A percentile compares a stretch with the other conserved stretches of the same genome.
Conservation (phyloP, 2,113 vertebrate species). For the Carlito syrichta region DNA sequence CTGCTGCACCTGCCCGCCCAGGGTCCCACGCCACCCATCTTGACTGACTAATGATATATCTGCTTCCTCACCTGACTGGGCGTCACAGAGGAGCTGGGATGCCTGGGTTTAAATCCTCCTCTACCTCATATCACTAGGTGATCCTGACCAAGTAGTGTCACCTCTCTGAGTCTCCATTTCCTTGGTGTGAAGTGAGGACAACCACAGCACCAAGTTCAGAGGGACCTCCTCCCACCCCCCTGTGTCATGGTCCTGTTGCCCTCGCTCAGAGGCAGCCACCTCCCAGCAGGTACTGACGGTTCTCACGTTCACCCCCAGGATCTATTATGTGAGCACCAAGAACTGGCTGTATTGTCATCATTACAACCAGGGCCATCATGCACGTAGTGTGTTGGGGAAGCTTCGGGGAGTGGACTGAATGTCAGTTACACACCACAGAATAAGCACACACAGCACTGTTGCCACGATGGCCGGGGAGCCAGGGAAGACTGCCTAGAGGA, state of each 20-base stretch:
- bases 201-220: not conserved
- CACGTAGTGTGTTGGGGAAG: not conserved
- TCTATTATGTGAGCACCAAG: too few relatives aligned
- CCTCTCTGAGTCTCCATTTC: not conserved
- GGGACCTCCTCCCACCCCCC: too few relatives aligned
- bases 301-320: not conserved
- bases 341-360: too few relatives aligned
- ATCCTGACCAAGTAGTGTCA: not conserved
- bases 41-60: fast-evolving
- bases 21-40: not conserved
- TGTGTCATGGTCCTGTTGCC: not conserved
- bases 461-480: not conserved
- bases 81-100: fast-evolving
- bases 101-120: not conserved
- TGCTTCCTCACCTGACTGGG: not conserved
- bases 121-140: fast-evolving
- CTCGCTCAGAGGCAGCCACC: not conserved
- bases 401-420: not conserved
- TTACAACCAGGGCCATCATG: not conserved
- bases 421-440: too few relatives aligned
- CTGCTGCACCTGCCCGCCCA: not conserved
- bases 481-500: not conserved
- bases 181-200: not conserved
- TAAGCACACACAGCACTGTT: not conserved
- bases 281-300: too few relatives aligned